phyloP scores from a whole-genome alignment of 2,888 invertebrate species.

The Agonopterix alstromeriana region DNA sequence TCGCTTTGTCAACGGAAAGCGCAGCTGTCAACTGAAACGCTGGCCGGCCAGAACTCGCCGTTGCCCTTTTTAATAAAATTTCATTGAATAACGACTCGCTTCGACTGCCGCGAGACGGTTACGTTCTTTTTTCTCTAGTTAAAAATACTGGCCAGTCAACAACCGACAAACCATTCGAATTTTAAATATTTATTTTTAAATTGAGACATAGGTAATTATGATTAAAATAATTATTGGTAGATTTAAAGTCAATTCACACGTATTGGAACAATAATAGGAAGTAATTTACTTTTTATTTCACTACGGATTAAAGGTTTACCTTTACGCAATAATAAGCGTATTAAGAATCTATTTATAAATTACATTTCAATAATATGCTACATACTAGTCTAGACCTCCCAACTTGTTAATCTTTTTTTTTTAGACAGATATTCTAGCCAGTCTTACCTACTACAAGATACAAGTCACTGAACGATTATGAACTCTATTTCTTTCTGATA shows the following conservation, averaged over 20 bases:
- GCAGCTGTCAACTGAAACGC: constrained; percentile 32
- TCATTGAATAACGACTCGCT: constrained; percentile 31
- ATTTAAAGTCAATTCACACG: no score
- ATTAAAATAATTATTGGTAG: background rate
- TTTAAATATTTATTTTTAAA: background rate
- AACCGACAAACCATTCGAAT: no score
- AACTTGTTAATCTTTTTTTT: no score
- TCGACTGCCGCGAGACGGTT: background rate
- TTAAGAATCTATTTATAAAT: background rate
- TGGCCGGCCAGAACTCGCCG: constrained; percentile 12
- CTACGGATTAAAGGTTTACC: constrained; percentile 18
- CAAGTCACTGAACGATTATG: background rate
- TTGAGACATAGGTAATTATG: constrained; percentile 3
- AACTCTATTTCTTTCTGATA: no score
- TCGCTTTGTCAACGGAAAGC: constrained; percentile 33
- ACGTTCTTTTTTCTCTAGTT: background rate
- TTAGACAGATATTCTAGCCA: no score
- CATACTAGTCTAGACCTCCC: no score
- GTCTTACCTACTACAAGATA: background rate
- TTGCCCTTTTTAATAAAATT: constrained; percentile 43
- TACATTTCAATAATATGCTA: no score
- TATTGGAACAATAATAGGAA: constrained; percentile 21
- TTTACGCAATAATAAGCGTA: background rate
- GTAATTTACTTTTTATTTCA: constrained; percentile 22
- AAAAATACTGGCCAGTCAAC: no score